Percentiles rank a stretch among this genome's conserved stretches.
These are phyloP conservation scores for Eulemur rubriventer DNA, from an alignment of 2,797 vertebrate genomes.

Conservation along the genomic window DNA sequence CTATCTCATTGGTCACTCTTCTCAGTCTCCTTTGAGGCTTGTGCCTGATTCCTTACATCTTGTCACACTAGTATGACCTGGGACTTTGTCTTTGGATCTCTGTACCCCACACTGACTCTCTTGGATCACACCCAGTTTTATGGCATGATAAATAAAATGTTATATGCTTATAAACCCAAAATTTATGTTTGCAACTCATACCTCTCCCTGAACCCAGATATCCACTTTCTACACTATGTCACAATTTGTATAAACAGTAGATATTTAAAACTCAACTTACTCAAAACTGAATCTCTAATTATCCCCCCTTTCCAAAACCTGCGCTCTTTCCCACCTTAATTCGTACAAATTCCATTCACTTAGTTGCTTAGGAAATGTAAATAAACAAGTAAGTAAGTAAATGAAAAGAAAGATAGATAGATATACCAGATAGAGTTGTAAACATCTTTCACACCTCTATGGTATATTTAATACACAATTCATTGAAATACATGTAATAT, in stretches of 20 bases:
- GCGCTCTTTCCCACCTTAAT: background rate
- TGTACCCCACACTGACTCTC: background rate
- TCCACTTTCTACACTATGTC: background rate
- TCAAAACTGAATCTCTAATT: background rate
- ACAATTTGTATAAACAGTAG: background rate
- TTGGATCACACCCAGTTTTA: background rate
- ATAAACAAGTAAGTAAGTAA: background rate
- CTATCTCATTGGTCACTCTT: rapidly evolving
- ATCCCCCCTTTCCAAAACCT: background rate
- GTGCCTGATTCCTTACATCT: background rate
- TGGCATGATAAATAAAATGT: background rate
- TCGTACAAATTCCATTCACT: background rate
- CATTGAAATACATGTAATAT: background rate
- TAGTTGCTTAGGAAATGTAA: background rate
- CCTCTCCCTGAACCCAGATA: background rate
- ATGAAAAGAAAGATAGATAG: background rate
- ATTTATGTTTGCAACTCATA: background rate
- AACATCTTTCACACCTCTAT: background rate
- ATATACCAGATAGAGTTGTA: background rate
- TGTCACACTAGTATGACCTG: background rate
- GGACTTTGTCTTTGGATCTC: background rate
- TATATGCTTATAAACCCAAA: background rate
- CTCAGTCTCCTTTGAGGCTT: background rate
- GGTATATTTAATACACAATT: too few relatives aligned
- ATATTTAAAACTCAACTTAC: background rate